These are phyloP conservation scores for Eupristina koningsbergeri DNA, from an alignment of 1,140 invertebrate species.

Conservation along the genomic window DNA sequence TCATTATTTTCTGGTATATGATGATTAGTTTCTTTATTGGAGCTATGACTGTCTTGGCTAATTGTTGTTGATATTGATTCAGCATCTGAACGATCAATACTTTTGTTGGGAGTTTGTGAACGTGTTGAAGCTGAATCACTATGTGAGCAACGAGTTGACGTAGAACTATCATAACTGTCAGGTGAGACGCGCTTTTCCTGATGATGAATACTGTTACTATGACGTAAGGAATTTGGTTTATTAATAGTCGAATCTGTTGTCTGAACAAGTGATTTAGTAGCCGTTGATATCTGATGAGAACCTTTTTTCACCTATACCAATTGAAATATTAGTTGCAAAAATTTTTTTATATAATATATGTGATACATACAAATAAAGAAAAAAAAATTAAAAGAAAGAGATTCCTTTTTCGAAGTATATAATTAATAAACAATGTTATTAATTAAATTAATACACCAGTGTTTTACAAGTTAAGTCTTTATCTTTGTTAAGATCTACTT, in stretches of 20 bases:
- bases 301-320: conserved; percentile 47
- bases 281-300: conserved; percentile 6
- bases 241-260: conserved; percentile 49
- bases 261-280: conserved; percentile 39
- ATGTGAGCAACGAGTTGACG: conserved; percentile 63
- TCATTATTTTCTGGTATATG: conserved; percentile 51
- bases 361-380: too few relatives aligned
- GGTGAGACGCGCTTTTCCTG: conserved; percentile 68
- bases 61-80: conserved; percentile 87
- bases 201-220: conserved; percentile 39
- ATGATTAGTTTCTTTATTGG: conserved; percentile 77
- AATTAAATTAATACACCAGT: too few relatives aligned
- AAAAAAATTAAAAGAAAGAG: too few relatives aligned
- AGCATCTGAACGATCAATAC: conserved; percentile 80
- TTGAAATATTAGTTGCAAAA: neutral
- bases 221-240: neutral
- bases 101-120: conserved; percentile 72
- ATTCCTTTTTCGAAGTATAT: too few relatives aligned
- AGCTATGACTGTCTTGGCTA: conserved; percentile 84
- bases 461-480: too few relatives aligned
- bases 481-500: too few relatives aligned
- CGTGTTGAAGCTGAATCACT: conserved; percentile 77
- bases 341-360: neutral
- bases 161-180: conserved; percentile 66
- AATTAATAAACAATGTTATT: too few relatives aligned